Evolutionary conservation across 2,797 vertebrate genomes (phyloP), one percentile per base, ranked within the genome.

Genomic region (Pygocentrus nattereri): DNA sequence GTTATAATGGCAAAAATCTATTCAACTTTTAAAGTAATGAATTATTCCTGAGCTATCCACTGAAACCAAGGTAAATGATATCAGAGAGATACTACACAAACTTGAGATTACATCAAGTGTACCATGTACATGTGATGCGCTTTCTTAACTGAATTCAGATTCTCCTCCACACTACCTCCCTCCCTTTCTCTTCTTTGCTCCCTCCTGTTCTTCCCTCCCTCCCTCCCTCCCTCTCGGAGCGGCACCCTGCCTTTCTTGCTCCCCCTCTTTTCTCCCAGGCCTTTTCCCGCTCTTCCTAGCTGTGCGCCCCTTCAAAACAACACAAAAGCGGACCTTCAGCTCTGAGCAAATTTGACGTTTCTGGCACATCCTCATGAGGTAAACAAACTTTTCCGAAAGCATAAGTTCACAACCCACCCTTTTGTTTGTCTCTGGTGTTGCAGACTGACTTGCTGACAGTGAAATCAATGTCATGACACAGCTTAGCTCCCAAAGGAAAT

Each of bases 281-380:
- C 76, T 88, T 93, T 95, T 95, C 94, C 94, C 93, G 92, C 94
- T 86, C 86, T 88, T 88, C 81, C 79, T 74, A 84, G 84, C 83
- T 86, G 88, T 84, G 85, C 52, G 84, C 85, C 74, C 79, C 82
- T 61, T 47, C 62, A 83, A 54, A 76, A 65, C 72, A 56, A 47
- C 49, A 82, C 77, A 64, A 78, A 76, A 72, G 65, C 56, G 54
- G 59, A 81, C 59, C 54, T 30, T 61, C 80, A 27, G 30, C 50
- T 82, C 70, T 25, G 56, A 49, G 65, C 23, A 67, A 44, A 10
- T 1, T 44, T 44, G 12, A 44, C 38, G 41, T 44, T 44, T 44
- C 44, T 11, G 12, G 41, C 8, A 44, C 12, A 11, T 44, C 44
- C 41, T 44, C 8, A 44, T 44, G 41, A 1, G 2, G 10, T 44